Evolutionary conservation across 2,113 vertebrate species (phyloP).

Genomic region (Antigone vipio): DNA sequence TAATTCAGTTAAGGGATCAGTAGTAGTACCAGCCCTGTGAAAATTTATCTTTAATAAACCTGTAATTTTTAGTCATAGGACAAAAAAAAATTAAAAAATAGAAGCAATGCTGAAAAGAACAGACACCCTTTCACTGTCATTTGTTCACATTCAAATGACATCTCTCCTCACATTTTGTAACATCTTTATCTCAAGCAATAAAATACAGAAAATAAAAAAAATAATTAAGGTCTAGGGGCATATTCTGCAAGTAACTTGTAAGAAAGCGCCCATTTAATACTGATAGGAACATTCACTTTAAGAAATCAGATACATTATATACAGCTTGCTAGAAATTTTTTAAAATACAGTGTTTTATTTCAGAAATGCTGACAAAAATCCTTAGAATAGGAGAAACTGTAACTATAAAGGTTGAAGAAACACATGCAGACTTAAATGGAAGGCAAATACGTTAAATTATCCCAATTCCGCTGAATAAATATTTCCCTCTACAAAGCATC

Average conservation of each 20-base stretch:
- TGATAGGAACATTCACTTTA: neutral
- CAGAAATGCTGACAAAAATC: neutral
- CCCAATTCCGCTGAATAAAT: neutral
- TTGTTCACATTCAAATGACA: neutral
- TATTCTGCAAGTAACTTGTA: neutral
- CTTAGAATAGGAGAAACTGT: neutral
- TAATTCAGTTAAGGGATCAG: neutral
- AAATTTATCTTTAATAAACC: neutral
- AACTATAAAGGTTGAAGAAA: neutral
- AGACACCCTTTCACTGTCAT: neutral
- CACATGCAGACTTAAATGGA: neutral
- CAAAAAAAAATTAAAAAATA: neutral
- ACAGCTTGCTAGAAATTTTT: neutral
- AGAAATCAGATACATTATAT: neutral
- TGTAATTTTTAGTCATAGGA: neutral
- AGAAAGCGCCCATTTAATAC: neutral
- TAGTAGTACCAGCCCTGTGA: neutral
- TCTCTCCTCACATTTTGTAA: neutral
- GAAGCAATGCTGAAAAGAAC: neutral
- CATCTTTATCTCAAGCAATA: neutral
- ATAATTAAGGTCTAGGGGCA: neutral
- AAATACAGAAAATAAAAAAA: neutral
- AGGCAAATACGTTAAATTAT: neutral
- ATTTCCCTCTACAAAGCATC: slow-evolving; percentile 28
- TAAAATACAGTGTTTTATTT: neutral